These are phyloP conservation scores for Drosophila albomicans DNA, from an alignment of 1,140 invertebrate species.

Conservation along the genomic window DNA sequence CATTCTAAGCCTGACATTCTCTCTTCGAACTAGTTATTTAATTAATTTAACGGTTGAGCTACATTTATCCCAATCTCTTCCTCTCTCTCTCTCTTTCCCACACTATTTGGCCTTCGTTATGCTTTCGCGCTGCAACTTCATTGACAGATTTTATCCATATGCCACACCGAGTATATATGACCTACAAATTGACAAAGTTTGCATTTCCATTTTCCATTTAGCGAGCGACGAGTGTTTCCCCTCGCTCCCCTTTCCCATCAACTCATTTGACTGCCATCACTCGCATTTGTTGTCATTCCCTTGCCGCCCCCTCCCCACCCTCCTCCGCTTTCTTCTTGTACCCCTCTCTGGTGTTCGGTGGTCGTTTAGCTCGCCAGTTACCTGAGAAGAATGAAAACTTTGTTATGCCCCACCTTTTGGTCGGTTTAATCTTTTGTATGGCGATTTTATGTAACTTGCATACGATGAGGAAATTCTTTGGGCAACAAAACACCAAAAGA, in stretches of 20 bases:
- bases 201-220: slow-evolving; percentile 34
- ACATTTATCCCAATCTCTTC: neutral
- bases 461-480: slow-evolving; percentile 49
- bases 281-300: too few species aligned
- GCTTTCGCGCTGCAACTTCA: neutral
- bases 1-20: neutral
- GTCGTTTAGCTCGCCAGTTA: neutral
- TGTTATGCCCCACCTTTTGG: slow-evolving; percentile 18
- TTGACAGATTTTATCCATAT: slow-evolving; percentile 17
- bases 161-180: slow-evolving; percentile 25
- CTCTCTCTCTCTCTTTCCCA: neutral
- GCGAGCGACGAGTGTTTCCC: too few species aligned
- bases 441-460: slow-evolving; percentile 50
- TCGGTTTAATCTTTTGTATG: slow-evolving; percentile 48
- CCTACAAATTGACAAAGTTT: slow-evolving; percentile 58
- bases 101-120: neutral
- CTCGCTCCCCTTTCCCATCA: too few species aligned
- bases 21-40: neutral
- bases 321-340: too few species aligned
- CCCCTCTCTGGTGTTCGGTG: neutral
- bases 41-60: neutral
- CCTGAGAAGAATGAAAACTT: slow-evolving; percentile 24
- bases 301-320: too few species aligned
- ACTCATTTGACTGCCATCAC: neutral
- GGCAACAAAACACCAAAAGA: slow-evolving; percentile 24